A percentile compares a stretch with the other conserved stretches of the same genome.
Conservation (phyloP, 2,797 vertebrate genomes). For the Spinibarbus caldwelli region DNA sequence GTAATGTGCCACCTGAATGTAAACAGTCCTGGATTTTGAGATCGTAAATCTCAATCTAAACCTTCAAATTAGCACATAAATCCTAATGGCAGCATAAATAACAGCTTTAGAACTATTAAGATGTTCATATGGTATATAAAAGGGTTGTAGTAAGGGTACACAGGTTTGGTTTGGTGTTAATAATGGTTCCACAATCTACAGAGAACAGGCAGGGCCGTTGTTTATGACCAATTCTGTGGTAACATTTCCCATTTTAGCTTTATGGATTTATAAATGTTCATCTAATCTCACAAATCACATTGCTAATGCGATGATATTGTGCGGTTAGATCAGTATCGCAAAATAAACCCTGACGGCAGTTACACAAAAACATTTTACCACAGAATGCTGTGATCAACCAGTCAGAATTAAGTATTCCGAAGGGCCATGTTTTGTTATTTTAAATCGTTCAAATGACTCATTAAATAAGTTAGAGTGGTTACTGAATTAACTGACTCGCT, state of each 20-base stretch:
- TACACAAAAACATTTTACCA: neutral
- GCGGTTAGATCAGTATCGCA: neutral
- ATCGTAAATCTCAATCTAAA: neutral
- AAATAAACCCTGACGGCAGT: neutral
- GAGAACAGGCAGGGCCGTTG: neutral
- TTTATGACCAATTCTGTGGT: neutral
- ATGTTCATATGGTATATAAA: neutral
- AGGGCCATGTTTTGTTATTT: neutral
- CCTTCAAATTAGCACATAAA: neutral
- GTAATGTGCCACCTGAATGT: neutral
- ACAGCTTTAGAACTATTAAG: neutral
- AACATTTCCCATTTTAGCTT: neutral
- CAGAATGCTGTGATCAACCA: neutral
- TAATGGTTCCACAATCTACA: neutral
- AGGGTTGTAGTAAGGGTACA: neutral
- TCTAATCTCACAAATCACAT: neutral
- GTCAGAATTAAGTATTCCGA: neutral
- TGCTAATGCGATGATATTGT: neutral
- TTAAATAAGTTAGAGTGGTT: neutral
- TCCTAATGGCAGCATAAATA: neutral
- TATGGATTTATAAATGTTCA: neutral
- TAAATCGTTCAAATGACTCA: neutral
- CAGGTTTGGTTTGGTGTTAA: neutral
- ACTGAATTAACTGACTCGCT: slow-evolving; percentile 1
- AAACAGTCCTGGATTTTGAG: neutral